These are phyloP conservation scores for Chloroceryle amazona DNA, from an alignment of 2,797 vertebrate genomes.

Conservation along the genomic window DNA sequence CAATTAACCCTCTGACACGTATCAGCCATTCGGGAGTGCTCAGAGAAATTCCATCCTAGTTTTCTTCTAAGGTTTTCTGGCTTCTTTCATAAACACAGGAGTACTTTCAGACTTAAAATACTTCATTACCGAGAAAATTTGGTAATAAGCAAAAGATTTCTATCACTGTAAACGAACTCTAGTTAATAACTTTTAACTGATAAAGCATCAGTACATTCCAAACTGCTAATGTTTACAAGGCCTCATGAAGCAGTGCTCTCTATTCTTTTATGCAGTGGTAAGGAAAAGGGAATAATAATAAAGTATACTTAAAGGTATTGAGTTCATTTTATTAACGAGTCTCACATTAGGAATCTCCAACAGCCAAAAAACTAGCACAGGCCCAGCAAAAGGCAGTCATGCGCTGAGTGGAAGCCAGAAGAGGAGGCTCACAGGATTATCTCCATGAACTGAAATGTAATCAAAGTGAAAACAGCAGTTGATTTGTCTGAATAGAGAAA, in stretches of 20 bases:
- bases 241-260: background rate
- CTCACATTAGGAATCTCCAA: background rate
- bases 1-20: background rate
- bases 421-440: background rate
- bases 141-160: background rate
- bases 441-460: constrained; percentile 19
- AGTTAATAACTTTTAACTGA: background rate
- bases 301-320: background rate
- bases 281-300: background rate
- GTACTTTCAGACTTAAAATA: background rate
- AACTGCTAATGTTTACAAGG: background rate
- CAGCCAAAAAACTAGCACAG: background rate
- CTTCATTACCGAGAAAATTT: background rate
- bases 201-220: background rate
- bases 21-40: background rate
- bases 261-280: background rate
- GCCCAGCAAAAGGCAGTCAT: background rate
- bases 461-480: constrained; percentile 61
- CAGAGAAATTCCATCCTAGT: background rate
- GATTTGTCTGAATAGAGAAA: constrained; percentile 63
- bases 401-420: background rate
- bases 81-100: background rate
- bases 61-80: background rate
- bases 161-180: background rate
- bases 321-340: background rate